Evolutionary conservation across 2,888 invertebrate genomes (phyloP).

Genomic region (Hylaea fasciaria): DNA sequence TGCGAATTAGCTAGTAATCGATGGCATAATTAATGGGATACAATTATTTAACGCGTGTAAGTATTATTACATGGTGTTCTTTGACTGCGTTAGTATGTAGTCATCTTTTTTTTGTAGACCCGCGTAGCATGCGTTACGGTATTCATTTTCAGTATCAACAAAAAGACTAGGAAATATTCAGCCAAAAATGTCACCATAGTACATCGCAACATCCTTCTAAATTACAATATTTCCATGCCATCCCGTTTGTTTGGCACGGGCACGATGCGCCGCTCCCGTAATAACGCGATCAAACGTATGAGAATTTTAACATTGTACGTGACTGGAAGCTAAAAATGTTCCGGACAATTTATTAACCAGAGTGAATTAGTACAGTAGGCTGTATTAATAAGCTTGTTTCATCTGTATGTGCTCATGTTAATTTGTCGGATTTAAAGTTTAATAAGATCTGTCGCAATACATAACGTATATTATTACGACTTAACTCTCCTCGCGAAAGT

Average conservation of each 20-base stretch:
- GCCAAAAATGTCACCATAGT: background rate
- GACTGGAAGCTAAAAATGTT: constrained; percentile 66
- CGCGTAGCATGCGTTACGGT: no score
- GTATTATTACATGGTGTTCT: no score
- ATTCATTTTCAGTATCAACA: no score
- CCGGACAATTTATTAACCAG: constrained; percentile 53
- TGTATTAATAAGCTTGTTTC: constrained; percentile 17
- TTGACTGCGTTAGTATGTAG: no score
- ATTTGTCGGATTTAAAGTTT: no score
- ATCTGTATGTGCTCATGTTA: background rate
- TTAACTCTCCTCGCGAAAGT: no score
- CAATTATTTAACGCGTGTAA: no score
- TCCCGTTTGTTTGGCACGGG: constrained; percentile 73
- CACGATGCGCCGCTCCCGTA: constrained; percentile 63
- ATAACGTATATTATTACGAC: no score
- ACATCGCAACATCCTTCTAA: constrained; percentile 13
- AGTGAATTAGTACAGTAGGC: constrained; percentile 31
- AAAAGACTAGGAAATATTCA: background rate
- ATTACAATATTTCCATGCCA: constrained; percentile 41
- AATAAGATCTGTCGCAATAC: no score
- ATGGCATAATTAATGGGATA: no score
- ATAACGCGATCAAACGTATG: constrained; percentile 81
- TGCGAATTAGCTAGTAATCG: no score
- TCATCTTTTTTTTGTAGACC: no score
- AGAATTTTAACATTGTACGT: constrained; percentile 78